A percentile compares a stretch with the other conserved stretches of the same genome.
Evolutionary conservation across 2,888 invertebrate genomes (phyloP).

Genomic region (Salticus scenicus): DNA sequence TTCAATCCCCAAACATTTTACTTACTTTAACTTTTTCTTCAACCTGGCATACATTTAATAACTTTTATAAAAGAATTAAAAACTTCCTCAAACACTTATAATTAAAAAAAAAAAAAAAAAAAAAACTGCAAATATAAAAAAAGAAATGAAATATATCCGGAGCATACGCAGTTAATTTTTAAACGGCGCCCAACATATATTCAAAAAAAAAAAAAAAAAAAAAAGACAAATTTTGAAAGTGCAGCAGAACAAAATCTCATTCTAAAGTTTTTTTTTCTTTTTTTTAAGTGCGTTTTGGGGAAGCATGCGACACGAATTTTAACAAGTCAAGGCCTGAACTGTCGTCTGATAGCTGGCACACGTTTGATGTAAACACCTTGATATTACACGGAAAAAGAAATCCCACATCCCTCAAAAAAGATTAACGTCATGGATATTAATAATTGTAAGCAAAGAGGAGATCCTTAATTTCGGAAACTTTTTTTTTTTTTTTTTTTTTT

Average conservation of each 20-base stretch:
- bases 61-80: no score
- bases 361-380: constrained; percentile 35
- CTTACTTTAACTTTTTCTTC: no score
- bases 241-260: background rate
- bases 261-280: no score
- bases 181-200: background rate
- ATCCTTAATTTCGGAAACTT: background rate
- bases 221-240: background rate
- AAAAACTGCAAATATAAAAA: no score
- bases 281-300: background rate
- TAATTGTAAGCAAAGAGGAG: background rate
- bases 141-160: no score
- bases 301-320: background rate
- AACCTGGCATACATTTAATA: no score
- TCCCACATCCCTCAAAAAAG: background rate
- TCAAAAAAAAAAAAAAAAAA: background rate
- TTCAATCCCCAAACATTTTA: no score
- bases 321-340: constrained; percentile 19
- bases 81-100: no score
- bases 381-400: background rate
- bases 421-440: background rate
- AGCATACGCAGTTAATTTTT: background rate
- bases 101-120: no score
- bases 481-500: no score
- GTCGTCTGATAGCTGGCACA: constrained; percentile 38